Evolutionary conservation across 1,140 invertebrate genomes (phyloP), one percentile per base, ranked within the genome.

Genomic region (Drosophila nebulosa): DNA sequence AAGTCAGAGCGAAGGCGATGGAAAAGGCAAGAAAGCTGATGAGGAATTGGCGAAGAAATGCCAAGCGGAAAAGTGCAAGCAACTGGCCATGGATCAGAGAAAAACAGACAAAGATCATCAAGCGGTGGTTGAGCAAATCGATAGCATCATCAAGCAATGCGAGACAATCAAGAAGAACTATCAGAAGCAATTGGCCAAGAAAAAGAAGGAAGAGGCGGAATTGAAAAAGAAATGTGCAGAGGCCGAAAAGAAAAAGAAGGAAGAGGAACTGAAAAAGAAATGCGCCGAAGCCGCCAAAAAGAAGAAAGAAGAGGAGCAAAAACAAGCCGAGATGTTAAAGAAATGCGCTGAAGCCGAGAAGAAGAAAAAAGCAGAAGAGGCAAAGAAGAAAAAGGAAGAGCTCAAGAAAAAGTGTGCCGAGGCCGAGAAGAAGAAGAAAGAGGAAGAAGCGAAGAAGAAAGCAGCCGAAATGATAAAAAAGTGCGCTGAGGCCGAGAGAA

Each of bases 131-230:
- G n/a, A 56, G 22, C 24, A 78, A 12, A 61, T 78, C 10, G 56
- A 76, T n/a, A 35, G 6, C 6, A 60, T 76, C 12, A 60, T 65
- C 7, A 21, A 21, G 22, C 61, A 70, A 12, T 75, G 74, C 16
- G 18, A 70, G 12, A 35, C n/a, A 6, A 46, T 12, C 12, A 24
- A 26, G 10, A n/a, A 18, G 1, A 7, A 5, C n/a, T 14, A 70
- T 0, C n/a, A 30, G 10, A 26, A 22, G n/a, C 0, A n/a, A 3
- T 7, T 24, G 6, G 5, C 69, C 32, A 66, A n/a, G 39, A 21
- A 21, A 46, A 21, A 46, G 36, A 1, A 9, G 12, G 10, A 32
- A 1, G 10, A 53, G 3, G 21, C 26, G 9, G 30, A n/a, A 10
- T 1, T 10, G 14, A 21, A 4, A 16, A 27, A 4, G 14, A 51